phyloP scores from a whole-genome alignment of 1,140 invertebrate species.

The Sitophilus oryzae region DNA sequence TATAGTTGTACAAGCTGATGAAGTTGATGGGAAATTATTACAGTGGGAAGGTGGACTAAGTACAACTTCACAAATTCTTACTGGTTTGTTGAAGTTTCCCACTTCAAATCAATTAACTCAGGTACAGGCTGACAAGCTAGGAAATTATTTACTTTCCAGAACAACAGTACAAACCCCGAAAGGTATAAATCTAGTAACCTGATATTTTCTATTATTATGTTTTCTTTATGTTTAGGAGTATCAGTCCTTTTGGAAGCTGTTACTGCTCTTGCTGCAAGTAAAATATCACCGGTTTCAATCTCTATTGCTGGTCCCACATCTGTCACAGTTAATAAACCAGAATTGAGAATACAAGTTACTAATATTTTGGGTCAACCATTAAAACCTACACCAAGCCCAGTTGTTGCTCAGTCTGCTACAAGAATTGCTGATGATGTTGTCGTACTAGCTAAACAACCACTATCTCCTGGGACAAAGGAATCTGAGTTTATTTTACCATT shows the following conservation, averaged over 20 bases:
- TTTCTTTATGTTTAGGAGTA: conserved; percentile 46
- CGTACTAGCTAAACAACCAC: conserved; percentile 60
- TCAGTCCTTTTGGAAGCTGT: conserved; percentile 73
- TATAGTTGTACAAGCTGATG: conserved; percentile 88
- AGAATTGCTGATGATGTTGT: conserved; percentile 68
- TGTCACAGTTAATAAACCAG: conserved; percentile 64
- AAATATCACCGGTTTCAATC: conserved; percentile 53
- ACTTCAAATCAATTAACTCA: conserved; percentile 63
- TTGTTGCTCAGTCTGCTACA: conserved; percentile 70
- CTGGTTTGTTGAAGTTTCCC: conserved; percentile 70
- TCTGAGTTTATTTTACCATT: conserved; percentile 77
- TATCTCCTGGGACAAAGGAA: conserved; percentile 48
- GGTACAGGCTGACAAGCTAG: conserved; percentile 83
- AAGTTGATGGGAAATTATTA: conserved; percentile 80
- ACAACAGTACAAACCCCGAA: conserved; percentile 81
- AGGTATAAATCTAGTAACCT: conserved; percentile 37
- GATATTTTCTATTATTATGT: background rate
- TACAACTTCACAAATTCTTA: conserved; percentile 59
- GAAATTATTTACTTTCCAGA: conserved; percentile 86
- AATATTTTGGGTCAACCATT: conserved; percentile 79
- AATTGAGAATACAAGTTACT: conserved; percentile 69
- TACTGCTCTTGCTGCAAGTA: conserved; percentile 42
- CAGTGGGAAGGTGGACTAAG: conserved; percentile 87
- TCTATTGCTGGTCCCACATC: conserved; percentile 66
- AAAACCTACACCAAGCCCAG: conserved; percentile 54